Evolutionary conservation across 2,113 vertebrate genomes (phyloP).

Genomic region (Ceratotherium simum): DNA sequence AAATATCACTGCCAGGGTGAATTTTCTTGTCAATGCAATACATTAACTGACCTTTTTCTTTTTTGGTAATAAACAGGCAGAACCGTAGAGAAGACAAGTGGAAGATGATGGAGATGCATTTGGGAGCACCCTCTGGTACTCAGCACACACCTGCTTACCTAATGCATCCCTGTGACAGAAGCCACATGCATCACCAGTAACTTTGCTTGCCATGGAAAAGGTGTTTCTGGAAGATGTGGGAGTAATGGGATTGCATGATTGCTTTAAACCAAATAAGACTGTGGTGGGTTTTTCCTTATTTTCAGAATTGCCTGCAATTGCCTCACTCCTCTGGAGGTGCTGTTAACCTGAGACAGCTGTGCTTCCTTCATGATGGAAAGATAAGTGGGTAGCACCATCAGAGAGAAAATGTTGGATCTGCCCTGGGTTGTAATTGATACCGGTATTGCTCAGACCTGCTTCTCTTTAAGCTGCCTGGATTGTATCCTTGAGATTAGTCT

Average conservation of each 20-base stretch:
- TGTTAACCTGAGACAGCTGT: not conserved
- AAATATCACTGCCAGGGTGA: not conserved
- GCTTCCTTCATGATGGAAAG: not conserved
- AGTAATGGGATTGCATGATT: slow-evolving; percentile 50
- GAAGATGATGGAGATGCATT: slow-evolving; percentile 77
- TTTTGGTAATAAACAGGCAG: slow-evolving; percentile 67
- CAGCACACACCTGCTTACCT: slow-evolving; percentile 82
- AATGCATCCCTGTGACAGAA: slow-evolving; percentile 87
- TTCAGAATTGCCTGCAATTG: slow-evolving; percentile 73
- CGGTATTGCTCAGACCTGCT: not conserved
- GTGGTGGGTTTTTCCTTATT: slow-evolving; percentile 69
- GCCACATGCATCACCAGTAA: slow-evolving; percentile 78
- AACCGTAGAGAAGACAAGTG: slow-evolving; percentile 76
- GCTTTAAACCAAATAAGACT: slow-evolving; percentile 71
- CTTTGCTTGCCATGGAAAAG: slow-evolving; percentile 80
- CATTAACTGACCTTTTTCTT: slow-evolving; percentile 1
- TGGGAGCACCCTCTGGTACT: slow-evolving; percentile 77
- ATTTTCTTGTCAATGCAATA: not conserved
- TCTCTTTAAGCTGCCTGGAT: slow-evolving; percentile 64
- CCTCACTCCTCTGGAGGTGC: slow-evolving; percentile 60
- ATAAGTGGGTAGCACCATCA: not conserved
- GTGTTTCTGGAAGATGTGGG: slow-evolving; percentile 75
- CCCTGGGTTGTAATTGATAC: not conserved
- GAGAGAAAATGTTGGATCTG: not conserved
- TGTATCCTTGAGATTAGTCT: slow-evolving; percentile 34